phyloP scores from a whole-genome alignment of 92 coral and sea anemone genomes.

The Phenganax marumi region DNA sequence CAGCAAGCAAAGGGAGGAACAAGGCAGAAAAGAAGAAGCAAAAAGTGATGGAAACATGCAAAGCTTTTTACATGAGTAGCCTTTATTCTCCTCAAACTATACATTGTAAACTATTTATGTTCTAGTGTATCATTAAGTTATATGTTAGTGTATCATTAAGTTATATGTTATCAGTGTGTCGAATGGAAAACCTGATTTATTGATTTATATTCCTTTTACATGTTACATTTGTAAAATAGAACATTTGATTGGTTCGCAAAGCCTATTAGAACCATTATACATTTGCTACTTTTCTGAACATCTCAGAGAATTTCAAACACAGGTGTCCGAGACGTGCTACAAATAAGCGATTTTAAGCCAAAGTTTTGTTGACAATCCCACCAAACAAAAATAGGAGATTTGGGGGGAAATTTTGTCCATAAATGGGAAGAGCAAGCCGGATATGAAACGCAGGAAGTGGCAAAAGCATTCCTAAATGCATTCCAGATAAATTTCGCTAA shows the following conservation, averaged over 20 bases:
- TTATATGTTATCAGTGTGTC: too few relatives aligned
- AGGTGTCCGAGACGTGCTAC: neutral
- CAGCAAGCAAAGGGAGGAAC: constrained; percentile 1
- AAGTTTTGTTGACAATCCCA: neutral
- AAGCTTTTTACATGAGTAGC: neutral
- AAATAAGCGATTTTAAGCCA: neutral
- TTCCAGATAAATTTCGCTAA: constrained; percentile 9
- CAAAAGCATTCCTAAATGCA: constrained; percentile 8
- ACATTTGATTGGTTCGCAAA: too few relatives aligned
- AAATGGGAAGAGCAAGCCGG: constrained; percentile 28
- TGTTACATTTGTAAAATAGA: too few relatives aligned
- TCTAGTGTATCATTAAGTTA: too few relatives aligned
- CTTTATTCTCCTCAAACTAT: neutral
- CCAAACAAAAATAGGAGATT: neutral
- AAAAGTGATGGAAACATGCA: constrained; percentile 22
- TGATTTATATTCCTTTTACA: too few relatives aligned
- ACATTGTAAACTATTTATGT: neutral
- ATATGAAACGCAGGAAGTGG: constrained; percentile 35
- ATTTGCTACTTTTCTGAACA: neutral
- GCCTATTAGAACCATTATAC: too few relatives aligned
- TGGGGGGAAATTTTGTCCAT: neutral
- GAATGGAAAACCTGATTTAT: too few relatives aligned
- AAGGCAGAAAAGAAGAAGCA: constrained; percentile 37
- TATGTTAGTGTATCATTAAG: too few relatives aligned
- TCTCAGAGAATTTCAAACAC: neutral